Conservation (phyloP, 2,113 vertebrate species). For the Meleagris gallopavo region DNA sequence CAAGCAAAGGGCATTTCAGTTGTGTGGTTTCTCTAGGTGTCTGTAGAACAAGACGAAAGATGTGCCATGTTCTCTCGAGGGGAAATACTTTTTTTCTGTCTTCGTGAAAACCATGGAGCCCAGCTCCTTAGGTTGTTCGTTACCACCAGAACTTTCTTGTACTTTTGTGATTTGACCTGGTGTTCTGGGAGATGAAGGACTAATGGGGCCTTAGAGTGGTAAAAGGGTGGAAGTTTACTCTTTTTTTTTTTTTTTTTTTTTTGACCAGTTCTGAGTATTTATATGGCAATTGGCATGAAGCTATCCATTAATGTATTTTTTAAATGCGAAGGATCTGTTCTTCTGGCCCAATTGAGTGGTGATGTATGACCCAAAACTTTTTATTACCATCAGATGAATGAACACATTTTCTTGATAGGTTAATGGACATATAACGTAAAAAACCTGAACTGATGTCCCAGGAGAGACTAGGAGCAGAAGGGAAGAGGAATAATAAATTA, state of each 20-base stretch:
- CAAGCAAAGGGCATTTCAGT: not conserved
- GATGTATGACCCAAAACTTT: not conserved
- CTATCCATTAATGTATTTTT: not conserved
- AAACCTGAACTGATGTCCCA: not conserved
- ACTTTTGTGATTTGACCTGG: not conserved
- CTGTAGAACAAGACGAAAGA: not conserved
- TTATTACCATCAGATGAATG: not conserved
- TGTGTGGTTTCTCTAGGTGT: not conserved
- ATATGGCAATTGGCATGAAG: not conserved
- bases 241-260: not conserved
- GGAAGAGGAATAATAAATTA: not conserved
- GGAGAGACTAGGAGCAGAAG: not conserved
- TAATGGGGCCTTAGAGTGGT: not conserved
- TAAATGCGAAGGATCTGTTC: not conserved
- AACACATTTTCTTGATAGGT: not conserved
- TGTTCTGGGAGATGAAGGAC: not conserved
- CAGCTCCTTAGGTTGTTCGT: not conserved
- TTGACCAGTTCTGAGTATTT: not conserved
- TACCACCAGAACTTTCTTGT: not conserved
- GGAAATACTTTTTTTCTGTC: not conserved
- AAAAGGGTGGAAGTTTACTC: not conserved
- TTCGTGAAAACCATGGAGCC: not conserved
- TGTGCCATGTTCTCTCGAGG: accelerated
- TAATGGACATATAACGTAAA: not conserved
- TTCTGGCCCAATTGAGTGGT: not conserved